A percentile compares a stretch with the other conserved stretches of the same genome.
Evolutionary conservation across 2,888 invertebrate species (phyloP).

Genomic region (Pterobdella sp.): DNA sequence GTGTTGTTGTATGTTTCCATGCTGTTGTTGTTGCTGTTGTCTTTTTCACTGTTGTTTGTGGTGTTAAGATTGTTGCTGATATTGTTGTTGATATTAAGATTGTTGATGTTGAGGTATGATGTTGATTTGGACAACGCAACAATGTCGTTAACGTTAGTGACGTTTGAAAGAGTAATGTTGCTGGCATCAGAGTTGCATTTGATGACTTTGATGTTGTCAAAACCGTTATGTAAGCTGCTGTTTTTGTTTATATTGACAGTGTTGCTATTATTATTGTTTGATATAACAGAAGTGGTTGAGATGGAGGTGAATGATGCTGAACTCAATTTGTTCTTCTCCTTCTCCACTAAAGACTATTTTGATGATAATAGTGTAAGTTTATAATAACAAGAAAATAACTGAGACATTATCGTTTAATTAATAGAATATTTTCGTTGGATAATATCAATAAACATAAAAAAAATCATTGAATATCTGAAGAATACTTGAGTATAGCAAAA

Average conservation of each 20-base stretch:
- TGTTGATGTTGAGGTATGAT: not conserved
- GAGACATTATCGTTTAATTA: too few relatives aligned
- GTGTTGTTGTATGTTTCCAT: not conserved
- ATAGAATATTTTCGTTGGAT: too few relatives aligned
- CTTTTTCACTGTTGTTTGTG: not conserved
- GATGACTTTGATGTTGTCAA: not conserved
- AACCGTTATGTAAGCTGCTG: not conserved
- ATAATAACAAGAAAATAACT: too few relatives aligned
- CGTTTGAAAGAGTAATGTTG: not conserved
- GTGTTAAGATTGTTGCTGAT: not conserved
- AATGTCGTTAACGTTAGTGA: not conserved
- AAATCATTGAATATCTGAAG: too few relatives aligned
- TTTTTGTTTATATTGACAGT: not conserved
- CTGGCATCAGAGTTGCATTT: not conserved
- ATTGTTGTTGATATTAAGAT: not conserved
- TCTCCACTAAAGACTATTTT: not conserved
- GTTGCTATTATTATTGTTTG: not conserved
- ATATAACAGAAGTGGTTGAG: constrained; percentile 35
- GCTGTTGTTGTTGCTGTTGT: not conserved
- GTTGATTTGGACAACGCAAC: not conserved
- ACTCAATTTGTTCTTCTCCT: not conserved
- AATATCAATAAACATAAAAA: too few relatives aligned
- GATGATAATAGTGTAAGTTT: too few relatives aligned
- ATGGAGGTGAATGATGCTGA: not conserved
- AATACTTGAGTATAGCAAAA: too few relatives aligned